Evolutionary conservation across 2,113 vertebrate species (phyloP), one percentile per base, ranked within the genome.

Genomic region (Notarius lentiginosus): DNA sequence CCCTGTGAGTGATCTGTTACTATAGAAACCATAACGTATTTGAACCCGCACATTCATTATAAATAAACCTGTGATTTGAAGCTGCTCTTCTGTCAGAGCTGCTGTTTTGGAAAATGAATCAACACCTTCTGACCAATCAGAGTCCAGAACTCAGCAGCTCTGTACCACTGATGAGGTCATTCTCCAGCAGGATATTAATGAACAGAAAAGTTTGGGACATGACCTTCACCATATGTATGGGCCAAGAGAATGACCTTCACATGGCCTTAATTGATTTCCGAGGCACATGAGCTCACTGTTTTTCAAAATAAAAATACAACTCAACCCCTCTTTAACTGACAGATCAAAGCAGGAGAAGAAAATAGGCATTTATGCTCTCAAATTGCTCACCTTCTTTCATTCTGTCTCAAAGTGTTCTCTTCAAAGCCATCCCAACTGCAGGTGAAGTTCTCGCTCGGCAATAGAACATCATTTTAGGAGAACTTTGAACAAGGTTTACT

Each of bases 401-500:
- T 75, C 84, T 79, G 58, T 85, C 87, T 89, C 84, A 79, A 88
- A 91, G 87, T 70, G 79, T 90, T 85, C 58, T 86, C 86, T 83
- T 92, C 90, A 89, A 85, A 90, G 90, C 72, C 27, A 24, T 84
- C 75, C 85, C 27, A 72, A 84, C 85, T 88, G 72, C 84, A 79
- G 85, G 86, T 91, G 88, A 92, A 87, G 86, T 82, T 88, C 86
- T 85, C 86, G 85, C 87, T 85, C 85, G 85, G 86, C 88, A 87
- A 89, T 89, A 89, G 84, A 61, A 66, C 88, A 76, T 76, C 86
- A 87, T 90, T 91, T 84, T 56, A 70, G 72, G 53, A 73, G 85
- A 90, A 87, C 90, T 91, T 86, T 90, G 85, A 90, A 87, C 86
- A 82, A 79, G 84, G 77, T 90, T 91, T 88, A 88, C 87, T 87